Evolutionary conservation across 53 echinoderm and acorn worm species (phyloP).

Genomic region (Henricia sp.): DNA sequence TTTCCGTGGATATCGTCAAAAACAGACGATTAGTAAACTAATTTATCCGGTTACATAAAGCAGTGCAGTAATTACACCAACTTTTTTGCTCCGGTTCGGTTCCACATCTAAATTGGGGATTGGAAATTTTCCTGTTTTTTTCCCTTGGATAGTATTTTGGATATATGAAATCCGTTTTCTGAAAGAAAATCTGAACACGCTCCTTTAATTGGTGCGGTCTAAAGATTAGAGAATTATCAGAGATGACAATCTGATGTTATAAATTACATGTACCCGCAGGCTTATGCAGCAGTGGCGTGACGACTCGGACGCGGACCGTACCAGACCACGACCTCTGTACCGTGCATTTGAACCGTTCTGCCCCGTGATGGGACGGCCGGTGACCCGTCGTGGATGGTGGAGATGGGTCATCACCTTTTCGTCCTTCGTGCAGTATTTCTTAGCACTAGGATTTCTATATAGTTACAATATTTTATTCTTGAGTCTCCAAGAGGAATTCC

Average conservation of each 20-base stretch:
- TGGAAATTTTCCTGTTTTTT: too few species aligned
- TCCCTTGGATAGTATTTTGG: too few species aligned
- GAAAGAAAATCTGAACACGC: too few species aligned
- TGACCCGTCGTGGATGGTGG: constrained; percentile 22
- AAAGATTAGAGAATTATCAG: not conserved
- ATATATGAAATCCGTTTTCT: too few species aligned
- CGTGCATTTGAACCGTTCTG: not conserved
- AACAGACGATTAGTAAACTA: too few species aligned
- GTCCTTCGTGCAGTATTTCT: constrained; percentile 64
- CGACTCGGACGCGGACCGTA: not conserved
- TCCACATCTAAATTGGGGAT: too few species aligned
- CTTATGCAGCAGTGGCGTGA: not conserved
- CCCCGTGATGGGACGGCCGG: not conserved
- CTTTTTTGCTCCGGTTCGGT: too few species aligned
- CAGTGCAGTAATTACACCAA: too few species aligned
- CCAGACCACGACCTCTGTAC: not conserved
- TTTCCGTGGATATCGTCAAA: too few species aligned
- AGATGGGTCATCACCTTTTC: constrained; percentile 70
- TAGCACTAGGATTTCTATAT: constrained; percentile 66
- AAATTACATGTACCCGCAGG: not conserved
- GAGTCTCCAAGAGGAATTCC: constrained; percentile 71
- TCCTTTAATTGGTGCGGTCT: not conserved
- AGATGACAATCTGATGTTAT: not conserved
- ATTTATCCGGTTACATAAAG: too few species aligned
- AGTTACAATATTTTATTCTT: constrained; percentile 78